Percentiles rank a stretch among this genome's conserved stretches.
These are phyloP conservation scores for Rhopalosiphum padi DNA, from an alignment of 1,140 invertebrate species.

Conservation along the genomic window DNA sequence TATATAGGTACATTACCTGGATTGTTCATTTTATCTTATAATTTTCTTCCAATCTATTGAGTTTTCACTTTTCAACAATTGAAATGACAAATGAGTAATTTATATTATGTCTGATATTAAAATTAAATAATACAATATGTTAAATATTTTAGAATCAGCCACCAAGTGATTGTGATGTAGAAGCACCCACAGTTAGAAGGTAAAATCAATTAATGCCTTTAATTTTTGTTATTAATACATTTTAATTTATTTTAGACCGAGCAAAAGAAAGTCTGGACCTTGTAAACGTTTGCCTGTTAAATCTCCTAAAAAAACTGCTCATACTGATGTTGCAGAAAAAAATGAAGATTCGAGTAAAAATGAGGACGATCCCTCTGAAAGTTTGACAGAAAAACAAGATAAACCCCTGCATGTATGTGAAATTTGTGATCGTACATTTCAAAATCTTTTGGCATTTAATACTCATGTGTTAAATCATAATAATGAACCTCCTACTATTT, in stretches of 20 bases:
- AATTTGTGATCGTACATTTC: conserved; percentile 48
- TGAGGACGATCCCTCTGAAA: not conserved
- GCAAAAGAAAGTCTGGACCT: conserved; percentile 49
- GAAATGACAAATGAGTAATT: not conserved
- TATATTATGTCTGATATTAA: not conserved
- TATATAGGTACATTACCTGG: not conserved
- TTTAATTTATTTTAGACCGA: conserved; percentile 25
- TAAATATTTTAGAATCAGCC: conserved; percentile 29
- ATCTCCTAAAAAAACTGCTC: conserved; percentile 40
- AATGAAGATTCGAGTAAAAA: not conserved
- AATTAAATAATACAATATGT: not conserved
- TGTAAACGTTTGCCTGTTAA: conserved; percentile 48
- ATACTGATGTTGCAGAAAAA: not conserved
- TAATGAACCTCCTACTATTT: conserved; percentile 60
- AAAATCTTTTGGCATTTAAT: conserved; percentile 56
- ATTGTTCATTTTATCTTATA: not conserved
- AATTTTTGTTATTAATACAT: not conserved
- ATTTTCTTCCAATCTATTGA: not conserved
- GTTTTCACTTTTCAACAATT: not conserved
- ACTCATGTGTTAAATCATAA: conserved; percentile 53
- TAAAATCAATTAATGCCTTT: not conserved
- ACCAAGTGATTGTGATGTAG: conserved; percentile 35
- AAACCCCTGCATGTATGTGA: conserved; percentile 41
- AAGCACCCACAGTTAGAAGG: not conserved
- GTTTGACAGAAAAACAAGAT: conserved; percentile 5